Base-by-base conservation (phyloP, 2,888 invertebrate species). In the Drosophila ochracea region DNA sequence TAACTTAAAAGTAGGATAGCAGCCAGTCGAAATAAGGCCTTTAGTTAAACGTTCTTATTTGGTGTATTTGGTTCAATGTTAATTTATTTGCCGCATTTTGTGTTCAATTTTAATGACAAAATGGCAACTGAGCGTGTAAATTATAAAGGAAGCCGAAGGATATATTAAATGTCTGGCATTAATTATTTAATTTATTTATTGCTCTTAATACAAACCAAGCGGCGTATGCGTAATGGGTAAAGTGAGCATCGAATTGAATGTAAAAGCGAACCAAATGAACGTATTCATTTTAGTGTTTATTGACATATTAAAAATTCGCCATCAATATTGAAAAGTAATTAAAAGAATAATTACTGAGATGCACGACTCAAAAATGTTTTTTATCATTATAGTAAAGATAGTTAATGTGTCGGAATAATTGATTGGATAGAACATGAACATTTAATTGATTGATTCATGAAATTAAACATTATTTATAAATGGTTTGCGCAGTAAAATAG, bases 21-120 rank as follows among this genome's bases (percentile, higher is more conserved):
- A 31, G 0, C 11, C 2, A 47, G 61, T 47, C 43, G 28, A 3
- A 11, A 21, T 28, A 0, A 5, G 5, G 19, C 21, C 7, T 30
- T 5, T 11, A 3, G 11, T 1, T 11, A 28, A 50, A 49, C 0
- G n/a, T 47, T 30, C 39, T 43, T 50, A 37, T 43, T 62, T 54
- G 39, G 62, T 19, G 33, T 25, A 33, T 31, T 37, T 68, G 35
- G 35, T 47, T 47, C 4, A 67, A 55, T 75, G 59, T 75, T 68
- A 59, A 78, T 78, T 78, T 64, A 78, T 76, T 35, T 57, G 65
- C 58, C 58, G 71, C 68, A 70, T 60, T 61, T 61, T 80, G 68
- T 54, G 55, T 67, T 67, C 30, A 68, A 58, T 82, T 74, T 83
- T 73, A 77, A 83, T 83, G 84, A 80, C 60, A 80, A 82, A 83